phyloP scores from a whole-genome alignment of 1,140 invertebrate species.

The Cyphomyrmex costatus region DNA sequence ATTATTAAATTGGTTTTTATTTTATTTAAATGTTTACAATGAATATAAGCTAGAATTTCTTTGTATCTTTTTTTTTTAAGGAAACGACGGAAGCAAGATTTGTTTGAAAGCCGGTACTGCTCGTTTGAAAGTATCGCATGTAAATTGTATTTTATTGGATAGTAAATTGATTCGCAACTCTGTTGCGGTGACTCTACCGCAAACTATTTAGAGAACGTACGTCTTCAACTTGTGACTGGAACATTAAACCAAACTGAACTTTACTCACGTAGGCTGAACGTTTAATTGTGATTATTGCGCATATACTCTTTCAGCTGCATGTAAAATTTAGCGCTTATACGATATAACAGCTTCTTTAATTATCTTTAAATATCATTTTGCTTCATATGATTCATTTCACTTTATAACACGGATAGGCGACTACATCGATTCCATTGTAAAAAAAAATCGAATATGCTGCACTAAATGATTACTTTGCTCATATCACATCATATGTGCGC shows the following conservation, averaged over 20 bases:
- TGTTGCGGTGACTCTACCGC: background rate
- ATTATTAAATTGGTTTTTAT: too few species aligned
- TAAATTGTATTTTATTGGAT: constrained; percentile 50
- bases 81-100: background rate
- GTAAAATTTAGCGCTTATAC: constrained; percentile 11
- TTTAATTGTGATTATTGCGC: constrained; percentile 35
- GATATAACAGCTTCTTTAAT: background rate
- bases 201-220: background rate
- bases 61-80: background rate
- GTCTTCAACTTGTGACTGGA: constrained; percentile 19
- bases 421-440: background rate
- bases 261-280: background rate
- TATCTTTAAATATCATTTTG: background rate
- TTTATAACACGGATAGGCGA: background rate
- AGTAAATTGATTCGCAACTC: constrained; percentile 57
- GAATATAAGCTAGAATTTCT: background rate
- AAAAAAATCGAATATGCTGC: background rate
- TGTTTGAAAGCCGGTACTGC: background rate
- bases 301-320: background rate
- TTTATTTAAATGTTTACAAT: constrained; percentile 3
- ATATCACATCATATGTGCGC: background rate
- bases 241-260: constrained; percentile 36
- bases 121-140: constrained; percentile 13
- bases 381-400: background rate
- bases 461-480: constrained; percentile 15